These are phyloP conservation scores for Orchesella cincta DNA, from an alignment of 1,140 invertebrate genomes.

Conservation along the genomic window DNA sequence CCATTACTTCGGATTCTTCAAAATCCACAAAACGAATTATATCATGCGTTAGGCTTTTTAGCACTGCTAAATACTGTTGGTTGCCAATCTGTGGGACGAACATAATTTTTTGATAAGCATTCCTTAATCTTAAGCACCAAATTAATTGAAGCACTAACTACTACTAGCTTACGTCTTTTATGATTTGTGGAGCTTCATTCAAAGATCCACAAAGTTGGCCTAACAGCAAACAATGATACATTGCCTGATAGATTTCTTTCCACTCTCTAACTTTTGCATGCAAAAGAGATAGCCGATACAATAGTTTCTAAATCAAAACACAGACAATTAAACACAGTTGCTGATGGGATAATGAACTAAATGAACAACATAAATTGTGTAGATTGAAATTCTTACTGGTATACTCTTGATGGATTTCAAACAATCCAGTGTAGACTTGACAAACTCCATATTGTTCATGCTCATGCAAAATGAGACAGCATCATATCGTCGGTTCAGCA, in stretches of 20 bases:
- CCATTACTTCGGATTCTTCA: slow-evolving; percentile 64
- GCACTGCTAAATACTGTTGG: neutral
- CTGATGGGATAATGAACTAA: neutral
- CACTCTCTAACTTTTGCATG: slow-evolving; percentile 50
- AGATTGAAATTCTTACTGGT: slow-evolving; percentile 55
- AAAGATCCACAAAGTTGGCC: slow-evolving; percentile 49
- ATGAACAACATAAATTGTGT: neutral
- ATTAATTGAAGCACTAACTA: neutral
- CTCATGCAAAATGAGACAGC: slow-evolving; percentile 66
- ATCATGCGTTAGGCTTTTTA: slow-evolving; percentile 56
- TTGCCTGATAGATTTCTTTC: slow-evolving; percentile 60
- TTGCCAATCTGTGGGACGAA: neutral
- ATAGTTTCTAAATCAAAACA: slow-evolving; percentile 40
- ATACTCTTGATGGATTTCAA: slow-evolving; percentile 64
- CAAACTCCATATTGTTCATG: slow-evolving; percentile 62
- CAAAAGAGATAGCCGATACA: slow-evolving; percentile 34
- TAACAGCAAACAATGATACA: slow-evolving; percentile 67
- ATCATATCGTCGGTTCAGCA: slow-evolving; percentile 63
- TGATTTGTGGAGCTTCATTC: slow-evolving; percentile 57
- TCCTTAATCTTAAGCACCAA: neutral
- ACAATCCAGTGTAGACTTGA: slow-evolving; percentile 61
- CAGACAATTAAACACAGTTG: neutral
- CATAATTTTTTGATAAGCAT: neutral
- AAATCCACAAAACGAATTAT: slow-evolving; percentile 68
- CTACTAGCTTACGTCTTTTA: slow-evolving; percentile 59